Conservation (phyloP, 2,797 vertebrate species). For the Diglossa cyanea region DNA sequence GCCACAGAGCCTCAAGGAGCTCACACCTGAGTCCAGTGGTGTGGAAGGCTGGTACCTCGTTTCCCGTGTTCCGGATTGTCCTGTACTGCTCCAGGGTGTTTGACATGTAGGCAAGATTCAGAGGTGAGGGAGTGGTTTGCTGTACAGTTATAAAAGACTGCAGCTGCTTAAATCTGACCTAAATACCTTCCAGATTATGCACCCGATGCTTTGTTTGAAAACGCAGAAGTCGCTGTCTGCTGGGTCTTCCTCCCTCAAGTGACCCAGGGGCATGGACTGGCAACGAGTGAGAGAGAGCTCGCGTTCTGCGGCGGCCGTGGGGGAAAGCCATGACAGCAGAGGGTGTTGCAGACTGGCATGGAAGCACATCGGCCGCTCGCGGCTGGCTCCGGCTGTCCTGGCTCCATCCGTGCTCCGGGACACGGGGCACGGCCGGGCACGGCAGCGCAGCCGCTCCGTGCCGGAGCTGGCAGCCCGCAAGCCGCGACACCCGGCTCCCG, state of each 20-base stretch:
- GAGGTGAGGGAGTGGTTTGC: neutral
- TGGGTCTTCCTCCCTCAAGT: neutral
- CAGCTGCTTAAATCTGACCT: conserved; percentile 14
- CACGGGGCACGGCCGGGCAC: rapidly evolving
- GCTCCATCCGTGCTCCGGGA: neutral
- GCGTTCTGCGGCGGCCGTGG: neutral
- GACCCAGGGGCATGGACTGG: neutral
- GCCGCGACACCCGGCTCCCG: neutral
- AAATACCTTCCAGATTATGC: neutral
- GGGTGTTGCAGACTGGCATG: neutral
- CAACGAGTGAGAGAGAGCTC: neutral
- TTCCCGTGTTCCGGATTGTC: rapidly evolving
- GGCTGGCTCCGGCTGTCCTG: neutral
- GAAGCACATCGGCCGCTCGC: rapidly evolving
- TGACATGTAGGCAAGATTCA: neutral
- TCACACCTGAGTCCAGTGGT: neutral
- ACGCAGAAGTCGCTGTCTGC: neutral
- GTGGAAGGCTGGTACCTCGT: neutral
- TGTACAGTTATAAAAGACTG: neutral
- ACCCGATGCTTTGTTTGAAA: conserved; percentile 8
- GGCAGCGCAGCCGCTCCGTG: neutral
- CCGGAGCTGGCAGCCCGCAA: neutral
- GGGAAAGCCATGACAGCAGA: neutral
- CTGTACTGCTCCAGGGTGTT: neutral
- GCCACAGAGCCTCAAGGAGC: neutral